Conservation (phyloP, 2,888 invertebrate species). For the Drosophila falleni region DNA sequence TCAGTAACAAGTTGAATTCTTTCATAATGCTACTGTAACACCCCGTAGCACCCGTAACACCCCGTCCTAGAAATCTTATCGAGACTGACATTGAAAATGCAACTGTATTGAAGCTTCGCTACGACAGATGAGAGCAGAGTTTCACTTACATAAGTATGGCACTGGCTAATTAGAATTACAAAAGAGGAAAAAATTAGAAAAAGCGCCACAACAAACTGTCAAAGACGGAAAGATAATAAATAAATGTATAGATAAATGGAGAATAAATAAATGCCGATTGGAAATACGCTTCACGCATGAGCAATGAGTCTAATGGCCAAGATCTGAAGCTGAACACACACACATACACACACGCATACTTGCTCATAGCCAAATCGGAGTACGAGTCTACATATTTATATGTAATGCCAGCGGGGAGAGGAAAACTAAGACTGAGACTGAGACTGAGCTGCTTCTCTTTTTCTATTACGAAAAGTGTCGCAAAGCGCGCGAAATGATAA, state of each 20-base stretch:
- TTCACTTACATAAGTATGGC: conserved; percentile 69
- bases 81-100: conserved; percentile 65
- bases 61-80: conserved; percentile 2
- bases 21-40: neutral
- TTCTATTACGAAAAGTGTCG: conserved; percentile 73
- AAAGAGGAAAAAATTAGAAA: conserved; percentile 69
- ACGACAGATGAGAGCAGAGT: neutral
- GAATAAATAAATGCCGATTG: conserved; percentile 80
- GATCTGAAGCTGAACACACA: conserved; percentile 6
- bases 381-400: neutral
- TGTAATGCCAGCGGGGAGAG: conserved; percentile 8
- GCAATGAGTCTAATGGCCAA: conserved; percentile 49
- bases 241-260: conserved; percentile 78
- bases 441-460: conserved; percentile 8
- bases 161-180: conserved; percentile 75
- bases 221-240: conserved; percentile 72
- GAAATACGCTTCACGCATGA: conserved; percentile 68
- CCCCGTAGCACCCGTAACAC: too few species aligned
- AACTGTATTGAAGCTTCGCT: conserved; percentile 34
- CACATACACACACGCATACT: neutral
- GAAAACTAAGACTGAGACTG: neutral
- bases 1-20: neutral
- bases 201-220: conserved; percentile 67
- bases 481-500: conserved; percentile 77
- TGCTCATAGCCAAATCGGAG: too few species aligned